Evolutionary conservation across 2,888 invertebrate species (phyloP), one percentile per base, ranked within the genome.

Genomic region (Cephonodes hylas): DNA sequence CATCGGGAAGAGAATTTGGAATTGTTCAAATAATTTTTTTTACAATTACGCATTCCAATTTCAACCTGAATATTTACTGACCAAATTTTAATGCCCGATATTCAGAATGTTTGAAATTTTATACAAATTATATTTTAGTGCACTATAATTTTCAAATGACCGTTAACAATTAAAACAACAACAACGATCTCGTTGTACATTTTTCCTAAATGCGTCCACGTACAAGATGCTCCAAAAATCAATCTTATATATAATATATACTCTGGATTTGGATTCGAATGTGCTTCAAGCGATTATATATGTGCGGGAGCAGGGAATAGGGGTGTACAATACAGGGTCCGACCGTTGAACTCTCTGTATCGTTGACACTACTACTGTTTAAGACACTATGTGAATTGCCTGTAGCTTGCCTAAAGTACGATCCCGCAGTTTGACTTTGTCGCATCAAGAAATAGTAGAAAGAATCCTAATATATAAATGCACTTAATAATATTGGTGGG

Each of bases 371-470:
- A 61, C 57, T 27, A 57, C 53, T 45, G 53, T 61, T 57, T 61
- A 61, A 61, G 61, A 61, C 61, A 61, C 61, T 44, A 56, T 44
- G 61, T 61, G 61, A 61, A 61, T 61, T 61, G 61, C 61, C 61
- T 56, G 58, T 27, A 25, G 58, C 27, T 31, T 53, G 53, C 31
- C 53, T 53, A 53, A 31, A 53, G 18, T 53, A 31, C 31, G 27
- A 53, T 27, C 8, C 53, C 53, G 53, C 53, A 7, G 53, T 53
- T 53, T 53, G 53, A 53, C 53, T 53, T 53, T 53, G 53, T 23
- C 23, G 46, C 18, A 4, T 18, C 15, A 15, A 48, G 15, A 27
- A 25, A 48, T 25, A 25, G 27, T 7, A 5, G 27, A 27, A 6
- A 48, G 48, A 48, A 15, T 7, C 5, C 48, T 38, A 38, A 38